Base-by-base conservation (phyloP, 2,888 invertebrate genomes). In the Stictocephala bisonia region DNA sequence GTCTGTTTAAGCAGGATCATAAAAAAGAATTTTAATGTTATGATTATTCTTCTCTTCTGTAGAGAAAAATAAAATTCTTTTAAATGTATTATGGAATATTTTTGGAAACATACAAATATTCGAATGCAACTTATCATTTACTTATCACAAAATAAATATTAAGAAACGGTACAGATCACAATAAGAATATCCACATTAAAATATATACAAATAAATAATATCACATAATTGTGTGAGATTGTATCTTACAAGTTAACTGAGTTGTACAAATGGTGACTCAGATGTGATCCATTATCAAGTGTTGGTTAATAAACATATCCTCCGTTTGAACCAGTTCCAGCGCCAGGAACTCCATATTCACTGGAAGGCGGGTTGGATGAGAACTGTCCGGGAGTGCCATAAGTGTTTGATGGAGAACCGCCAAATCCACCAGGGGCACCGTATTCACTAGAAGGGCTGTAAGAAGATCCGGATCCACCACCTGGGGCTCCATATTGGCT, bases 361-460 rank as follows among this genome's bases (percentile, higher is more conserved):
- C 85, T 84, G 20, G 72, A 72, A 1, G 70, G 70, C 3, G 64
- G 3, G 24, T 40, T 40, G n/a, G 44, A 26, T 1, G 40, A 40
- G 22, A 64, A 64, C 27, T 64, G 64, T 6, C 64, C 27, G 18
- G 70, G 70, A 11, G 51, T 18, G 15, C 66, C 51, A 26, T 72
- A 71, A 20, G 56, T 56, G 70, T 58, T 71, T 26, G 56, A 41
- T 6, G 70, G 58, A 24, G 56, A 41, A 2, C 44, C 44, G 4
- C 60, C 40, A 7, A 7, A 7, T 13, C 70, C 70, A 35, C 24
- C 22, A 2, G 40, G 53, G 13, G 20, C 22, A 11, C 56, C 48
- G 0, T 75, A 64, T 15, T 84, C 85, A 35, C 86, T 86, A 75
- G 87, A 87, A 71, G 85, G 85, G 71, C 85, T 84, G 26, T 67